phyloP scores from a whole-genome alignment of 2,113 vertebrate species.

The Asarcornis scutulata region DNA sequence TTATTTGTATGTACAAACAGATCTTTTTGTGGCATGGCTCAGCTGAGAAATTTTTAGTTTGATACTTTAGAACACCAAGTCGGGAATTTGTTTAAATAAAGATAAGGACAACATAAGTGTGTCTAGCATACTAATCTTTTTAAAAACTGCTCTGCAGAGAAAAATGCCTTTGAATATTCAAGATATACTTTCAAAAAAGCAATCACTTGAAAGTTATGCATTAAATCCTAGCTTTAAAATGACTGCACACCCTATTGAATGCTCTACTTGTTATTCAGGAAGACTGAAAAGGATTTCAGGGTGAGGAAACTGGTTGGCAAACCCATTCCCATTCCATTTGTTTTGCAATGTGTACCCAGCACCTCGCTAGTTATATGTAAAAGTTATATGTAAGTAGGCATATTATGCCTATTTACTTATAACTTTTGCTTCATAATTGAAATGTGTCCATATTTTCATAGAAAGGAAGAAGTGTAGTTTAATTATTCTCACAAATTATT shows the following conservation, averaged over 20 bases:
- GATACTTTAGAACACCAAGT: constrained; percentile 17
- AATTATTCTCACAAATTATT: neutral
- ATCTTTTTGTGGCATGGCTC: neutral
- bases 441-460: neutral
- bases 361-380: neutral
- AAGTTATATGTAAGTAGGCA: no score
- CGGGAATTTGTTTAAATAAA: constrained; percentile 45
- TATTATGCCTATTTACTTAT: neutral
- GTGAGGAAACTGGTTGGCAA: neutral
- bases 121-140: constrained; percentile 34
- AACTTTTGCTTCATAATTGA: neutral
- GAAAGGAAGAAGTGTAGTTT: neutral
- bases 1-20: constrained; percentile 13
- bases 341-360: neutral
- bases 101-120: constrained; percentile 38
- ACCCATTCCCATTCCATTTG: neutral
- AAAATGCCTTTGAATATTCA: constrained; percentile 44
- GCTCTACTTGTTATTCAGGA: neutral
- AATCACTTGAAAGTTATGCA: neutral
- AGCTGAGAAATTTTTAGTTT: constrained; percentile 19
- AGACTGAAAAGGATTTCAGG: neutral
- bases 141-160: constrained; percentile 31
- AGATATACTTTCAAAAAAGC: neutral
- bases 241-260: neutral
- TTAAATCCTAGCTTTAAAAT: neutral